Conservation (phyloP, 2,113 vertebrate genomes). For the Chauna torquata region DNA sequence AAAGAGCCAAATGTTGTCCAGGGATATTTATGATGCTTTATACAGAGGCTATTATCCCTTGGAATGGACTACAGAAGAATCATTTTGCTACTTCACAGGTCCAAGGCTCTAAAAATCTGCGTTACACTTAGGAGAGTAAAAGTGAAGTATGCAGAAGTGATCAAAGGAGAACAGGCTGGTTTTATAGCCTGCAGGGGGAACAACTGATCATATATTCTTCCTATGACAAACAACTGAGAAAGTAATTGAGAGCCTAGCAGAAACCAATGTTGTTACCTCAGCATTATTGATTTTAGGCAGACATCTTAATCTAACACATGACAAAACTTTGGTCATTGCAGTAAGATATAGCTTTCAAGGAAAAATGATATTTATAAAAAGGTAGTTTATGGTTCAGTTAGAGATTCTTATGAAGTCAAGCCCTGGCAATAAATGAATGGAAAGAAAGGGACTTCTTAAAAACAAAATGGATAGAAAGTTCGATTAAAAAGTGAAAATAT, state of each 20-base stretch:
- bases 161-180: conserved; percentile 61
- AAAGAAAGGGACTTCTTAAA: conserved; percentile 10
- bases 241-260: conserved; percentile 71
- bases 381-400: conserved; percentile 63
- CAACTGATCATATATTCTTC: conserved; percentile 72
- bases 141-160: conserved; percentile 74
- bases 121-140: conserved; percentile 55
- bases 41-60: conserved; percentile 39
- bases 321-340: conserved; percentile 68
- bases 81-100: conserved; percentile 52
- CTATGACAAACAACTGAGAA: conserved; percentile 71
- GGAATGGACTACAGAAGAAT: conserved; percentile 51
- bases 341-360: conserved; percentile 67
- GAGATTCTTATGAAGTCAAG: conserved; percentile 46
- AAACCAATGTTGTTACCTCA: conserved; percentile 74
- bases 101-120: conserved; percentile 51
- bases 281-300: conserved; percentile 74
- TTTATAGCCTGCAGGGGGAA: conserved; percentile 71
- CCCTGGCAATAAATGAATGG: not conserved
- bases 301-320: conserved; percentile 74
- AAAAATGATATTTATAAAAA: conserved; percentile 71
- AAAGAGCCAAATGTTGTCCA: conserved; percentile 22
- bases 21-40: conserved; percentile 63
- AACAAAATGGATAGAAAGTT: conserved; percentile 7
- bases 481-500: conserved; percentile 9